Percentiles rank a stretch among this genome's conserved stretches.
These are phyloP conservation scores for Strix occidentalis DNA, from an alignment of 2,797 vertebrate species.

Conservation along the genomic window DNA sequence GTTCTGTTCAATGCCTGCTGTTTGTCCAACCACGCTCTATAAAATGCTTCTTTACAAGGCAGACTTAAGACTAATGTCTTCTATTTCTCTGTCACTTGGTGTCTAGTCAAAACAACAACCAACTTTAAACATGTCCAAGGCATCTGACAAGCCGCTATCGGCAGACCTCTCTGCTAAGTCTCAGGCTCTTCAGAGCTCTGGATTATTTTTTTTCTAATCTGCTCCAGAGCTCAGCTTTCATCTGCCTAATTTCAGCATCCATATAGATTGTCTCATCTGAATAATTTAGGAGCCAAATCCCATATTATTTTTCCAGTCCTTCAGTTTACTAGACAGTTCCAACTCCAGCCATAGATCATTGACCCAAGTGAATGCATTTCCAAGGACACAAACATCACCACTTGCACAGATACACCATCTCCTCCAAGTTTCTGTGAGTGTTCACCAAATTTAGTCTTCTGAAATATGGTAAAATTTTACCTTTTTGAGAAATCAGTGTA, in stretches of 20 bases:
- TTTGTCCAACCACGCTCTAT: not conserved
- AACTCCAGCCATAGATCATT: not conserved
- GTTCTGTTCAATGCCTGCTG: not conserved
- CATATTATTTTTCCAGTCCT: not conserved
- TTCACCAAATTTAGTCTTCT: not conserved
- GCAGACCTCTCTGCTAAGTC: not conserved
- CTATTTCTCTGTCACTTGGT: not conserved
- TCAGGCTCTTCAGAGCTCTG: not conserved
- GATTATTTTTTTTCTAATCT: not conserved
- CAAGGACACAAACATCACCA: not conserved
- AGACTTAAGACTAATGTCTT: not conserved
- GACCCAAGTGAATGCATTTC: not conserved
- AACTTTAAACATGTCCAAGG: not conserved
- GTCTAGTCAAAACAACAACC: not conserved
- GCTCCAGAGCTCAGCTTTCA: not conserved
- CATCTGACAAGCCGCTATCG: not conserved
- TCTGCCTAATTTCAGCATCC: not conserved
- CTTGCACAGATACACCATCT: not conserved
- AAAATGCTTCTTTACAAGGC: not conserved
- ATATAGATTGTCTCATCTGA: not conserved
- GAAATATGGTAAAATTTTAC: not conserved
- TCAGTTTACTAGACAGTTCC: not conserved
- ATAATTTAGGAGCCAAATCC: not conserved
- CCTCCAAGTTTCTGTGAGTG: not conserved
- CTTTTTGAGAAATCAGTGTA: not conserved